These are phyloP conservation scores for Phaetusa simplex DNA, from an alignment of 2,113 vertebrate species.

Conservation along the genomic window DNA sequence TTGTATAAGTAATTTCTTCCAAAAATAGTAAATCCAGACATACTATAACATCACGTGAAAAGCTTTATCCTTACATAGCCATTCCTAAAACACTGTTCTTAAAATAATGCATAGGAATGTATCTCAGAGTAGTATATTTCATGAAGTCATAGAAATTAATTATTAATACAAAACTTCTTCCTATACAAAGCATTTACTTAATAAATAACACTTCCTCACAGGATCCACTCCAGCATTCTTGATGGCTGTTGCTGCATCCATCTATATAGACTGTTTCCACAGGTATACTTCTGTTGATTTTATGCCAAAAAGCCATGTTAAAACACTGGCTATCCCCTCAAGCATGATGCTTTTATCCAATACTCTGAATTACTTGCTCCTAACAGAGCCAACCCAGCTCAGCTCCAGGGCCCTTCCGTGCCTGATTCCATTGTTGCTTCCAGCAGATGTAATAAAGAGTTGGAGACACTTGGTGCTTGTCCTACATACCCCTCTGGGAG, in stretches of 20 bases:
- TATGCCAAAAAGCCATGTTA: background rate
- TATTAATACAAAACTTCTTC: background rate
- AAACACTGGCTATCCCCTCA: background rate
- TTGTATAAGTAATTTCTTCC: background rate
- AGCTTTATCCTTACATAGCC: background rate
- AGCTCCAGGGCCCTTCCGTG: background rate
- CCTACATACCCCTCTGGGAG: constrained; percentile 4
- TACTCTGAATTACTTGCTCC: background rate
- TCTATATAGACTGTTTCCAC: background rate
- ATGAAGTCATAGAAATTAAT: background rate
- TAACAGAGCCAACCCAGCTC: background rate
- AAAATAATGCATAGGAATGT: background rate
- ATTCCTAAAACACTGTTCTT: background rate
- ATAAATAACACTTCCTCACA: background rate
- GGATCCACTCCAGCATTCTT: background rate
- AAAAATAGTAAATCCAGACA: background rate
- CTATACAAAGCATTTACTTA: background rate
- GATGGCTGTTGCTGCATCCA: background rate
- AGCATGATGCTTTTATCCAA: background rate
- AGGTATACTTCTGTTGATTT: background rate
- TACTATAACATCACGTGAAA: background rate
- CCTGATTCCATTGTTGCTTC: background rate
- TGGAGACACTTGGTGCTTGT: constrained; percentile 33
- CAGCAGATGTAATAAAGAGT: constrained; percentile 22
- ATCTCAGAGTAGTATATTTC: background rate